A percentile compares a stretch with the other conserved stretches of the same genome.
Conservation (phyloP, 2,113 vertebrate genomes). For the Actinemys pallida region DNA sequence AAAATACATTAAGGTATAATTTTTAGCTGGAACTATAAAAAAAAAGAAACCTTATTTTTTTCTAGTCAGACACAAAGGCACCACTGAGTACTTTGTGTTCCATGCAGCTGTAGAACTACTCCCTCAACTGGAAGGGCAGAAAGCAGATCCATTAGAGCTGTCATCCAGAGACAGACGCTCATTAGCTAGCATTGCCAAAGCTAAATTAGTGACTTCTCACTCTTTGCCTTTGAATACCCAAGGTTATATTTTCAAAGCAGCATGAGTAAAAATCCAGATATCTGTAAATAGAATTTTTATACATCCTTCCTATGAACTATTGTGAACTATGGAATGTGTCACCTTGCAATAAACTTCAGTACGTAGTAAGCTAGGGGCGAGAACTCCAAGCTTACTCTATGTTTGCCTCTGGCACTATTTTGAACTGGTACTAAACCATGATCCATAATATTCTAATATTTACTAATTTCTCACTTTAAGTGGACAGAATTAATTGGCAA, state of each 20-base stretch:
- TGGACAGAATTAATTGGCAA: conserved; percentile 39
- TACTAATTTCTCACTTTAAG: conserved; percentile 1
- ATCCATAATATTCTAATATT: conserved; percentile 32
- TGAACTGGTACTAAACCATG: not conserved
- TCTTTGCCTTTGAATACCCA: not conserved
- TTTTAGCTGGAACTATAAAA: not conserved
- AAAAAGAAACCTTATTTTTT: not conserved
- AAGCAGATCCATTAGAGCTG: accelerated
- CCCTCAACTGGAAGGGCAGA: not conserved
- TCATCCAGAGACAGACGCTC: not conserved
- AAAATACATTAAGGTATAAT: not conserved
- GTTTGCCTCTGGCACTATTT: not conserved
- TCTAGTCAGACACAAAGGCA: not conserved
- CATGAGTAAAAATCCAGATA: not conserved
- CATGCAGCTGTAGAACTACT: not conserved
- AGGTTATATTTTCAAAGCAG: not conserved
- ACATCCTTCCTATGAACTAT: not conserved
- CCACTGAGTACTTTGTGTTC: not conserved
- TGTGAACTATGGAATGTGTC: accelerated
- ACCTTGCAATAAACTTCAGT: not conserved
- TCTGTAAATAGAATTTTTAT: not conserved
- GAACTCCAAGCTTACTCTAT: not conserved
- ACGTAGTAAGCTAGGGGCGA: accelerated
- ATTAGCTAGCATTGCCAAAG: accelerated
- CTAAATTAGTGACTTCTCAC: not conserved